Evolutionary conservation across 2,888 invertebrate genomes (phyloP).

Genomic region (Drosophila anceps): DNA sequence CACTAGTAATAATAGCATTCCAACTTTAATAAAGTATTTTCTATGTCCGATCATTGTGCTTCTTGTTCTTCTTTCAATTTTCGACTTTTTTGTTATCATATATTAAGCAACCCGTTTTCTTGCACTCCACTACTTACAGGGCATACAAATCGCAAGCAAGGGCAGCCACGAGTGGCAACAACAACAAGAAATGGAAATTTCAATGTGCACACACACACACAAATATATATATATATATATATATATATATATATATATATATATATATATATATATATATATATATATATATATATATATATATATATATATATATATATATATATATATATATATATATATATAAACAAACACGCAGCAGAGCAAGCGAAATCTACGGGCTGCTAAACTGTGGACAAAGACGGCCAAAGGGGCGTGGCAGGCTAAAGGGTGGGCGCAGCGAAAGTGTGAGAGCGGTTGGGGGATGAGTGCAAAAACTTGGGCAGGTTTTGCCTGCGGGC

Average conservation of each 20-base stretch:
- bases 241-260: not conserved
- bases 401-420: not conserved
- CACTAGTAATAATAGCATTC: too few species aligned
- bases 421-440: not conserved
- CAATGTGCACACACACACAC: constrained; percentile 61
- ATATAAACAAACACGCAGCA: constrained; percentile 74
- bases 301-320: not conserved
- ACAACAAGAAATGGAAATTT: constrained; percentile 69
- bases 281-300: not conserved
- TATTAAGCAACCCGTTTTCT: too few species aligned
- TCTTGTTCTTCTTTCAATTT: not conserved
- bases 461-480: constrained; percentile 28
- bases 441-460: not conserved
- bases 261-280: not conserved
- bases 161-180: constrained; percentile 43
- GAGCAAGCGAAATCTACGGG: constrained; percentile 60
- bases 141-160: constrained; percentile 32
- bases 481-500: constrained; percentile 52
- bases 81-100: too few species aligned
- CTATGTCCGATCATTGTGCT: not conserved
- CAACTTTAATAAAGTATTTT: too few species aligned
- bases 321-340: not conserved
- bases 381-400: constrained; percentile 41
- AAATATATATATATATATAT: not conserved
- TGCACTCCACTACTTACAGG: not conserved